phyloP scores from a whole-genome alignment of 2,888 invertebrate species.

The Rhabditophanes sp. region DNA sequence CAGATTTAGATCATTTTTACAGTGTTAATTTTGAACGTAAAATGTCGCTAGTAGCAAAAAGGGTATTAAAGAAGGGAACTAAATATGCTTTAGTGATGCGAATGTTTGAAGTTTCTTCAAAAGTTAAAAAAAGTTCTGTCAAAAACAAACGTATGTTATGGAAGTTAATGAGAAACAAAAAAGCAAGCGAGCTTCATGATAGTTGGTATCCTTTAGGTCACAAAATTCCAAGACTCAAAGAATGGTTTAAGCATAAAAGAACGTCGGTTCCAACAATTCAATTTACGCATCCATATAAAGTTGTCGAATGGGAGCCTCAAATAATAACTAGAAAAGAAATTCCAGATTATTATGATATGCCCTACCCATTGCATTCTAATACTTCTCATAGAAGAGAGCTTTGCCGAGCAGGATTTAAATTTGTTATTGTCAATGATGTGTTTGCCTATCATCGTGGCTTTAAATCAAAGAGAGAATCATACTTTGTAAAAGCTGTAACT shows the following conservation, averaged over 20 bases:
- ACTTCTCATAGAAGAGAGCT: slow-evolving; percentile 4
- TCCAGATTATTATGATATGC: slow-evolving; percentile 2
- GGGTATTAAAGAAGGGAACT: neutral
- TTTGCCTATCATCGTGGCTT: slow-evolving; percentile 5
- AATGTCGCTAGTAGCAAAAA: slow-evolving; percentile 2
- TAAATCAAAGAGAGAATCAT: neutral
- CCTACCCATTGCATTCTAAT: neutral
- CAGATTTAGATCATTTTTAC: slow-evolving; percentile 7
- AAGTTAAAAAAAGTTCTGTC: slow-evolving; percentile 3
- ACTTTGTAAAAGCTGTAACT: neutral
- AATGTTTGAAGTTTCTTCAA: slow-evolving; percentile 5
- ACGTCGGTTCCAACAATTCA: neutral
- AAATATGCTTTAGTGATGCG: slow-evolving; percentile 5
- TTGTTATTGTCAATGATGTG: slow-evolving; percentile 2
- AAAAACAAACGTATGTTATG: slow-evolving; percentile 1
- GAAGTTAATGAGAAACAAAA: neutral
- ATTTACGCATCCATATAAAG: neutral
- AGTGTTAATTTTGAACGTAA: neutral
- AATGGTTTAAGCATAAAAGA: slow-evolving; percentile 4
- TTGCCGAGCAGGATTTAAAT: slow-evolving; percentile 6
- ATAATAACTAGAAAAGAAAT: slow-evolving; percentile 4
- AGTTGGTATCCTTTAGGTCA: slow-evolving; percentile 1
- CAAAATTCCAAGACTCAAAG: slow-evolving; percentile 1
- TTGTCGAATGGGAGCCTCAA: slow-evolving; percentile 6
- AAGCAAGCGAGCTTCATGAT: slow-evolving; percentile 4